Evolutionary conservation across 2,888 invertebrate species (phyloP), one percentile per base, ranked within the genome.

Genomic region (Hemistola chrysoprasaria): DNA sequence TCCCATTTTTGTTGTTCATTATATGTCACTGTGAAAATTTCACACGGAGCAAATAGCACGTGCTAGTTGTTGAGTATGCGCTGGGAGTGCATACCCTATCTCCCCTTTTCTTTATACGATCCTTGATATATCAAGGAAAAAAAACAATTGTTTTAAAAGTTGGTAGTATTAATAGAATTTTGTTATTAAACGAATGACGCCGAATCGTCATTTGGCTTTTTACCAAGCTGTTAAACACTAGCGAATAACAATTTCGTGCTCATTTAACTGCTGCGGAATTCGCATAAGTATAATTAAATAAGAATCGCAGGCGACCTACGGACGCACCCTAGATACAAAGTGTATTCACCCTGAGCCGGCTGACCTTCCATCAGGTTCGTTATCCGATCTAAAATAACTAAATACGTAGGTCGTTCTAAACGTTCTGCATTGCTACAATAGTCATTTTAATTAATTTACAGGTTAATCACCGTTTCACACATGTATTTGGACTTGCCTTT

Each of bases 311-410:
- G 28, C 58, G 72, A 70, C 71, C 70, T 71, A 65, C 59, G 62
- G 56, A 60, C 57, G 62, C 65, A 72, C 75, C 72, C 72, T 69
- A 71, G 71, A 67, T 68, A 76, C 71, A 67, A 71, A 58, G 83
- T 80, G 61, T 76, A 69, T 74, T 79, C 69, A 82, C 80, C 81
- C 53, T 61, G 56, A 62, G 42, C 40, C 56, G 47, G 52, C 45
- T 71, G 79, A 77, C 78, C 76, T 80, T 74, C 63, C 53, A 63
- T 42, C 55, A 64, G 62, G 71, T 70, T 71, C 72, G 63, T 63
- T 71, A 71, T 68, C 67, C 71, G 71, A 75, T 71, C 64, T 62
- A 52, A 71, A 73, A 72, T 68, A 71, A 65, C 69, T 68, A 62
- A 60, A 51, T 62, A 54, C 42, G 47, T 51, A 65, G 62, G 63